A percentile compares a stretch with the other conserved stretches of the same genome.
Evolutionary conservation across 2,888 invertebrate species (phyloP).

Genomic region (Hydrotaea diabolus): DNA sequence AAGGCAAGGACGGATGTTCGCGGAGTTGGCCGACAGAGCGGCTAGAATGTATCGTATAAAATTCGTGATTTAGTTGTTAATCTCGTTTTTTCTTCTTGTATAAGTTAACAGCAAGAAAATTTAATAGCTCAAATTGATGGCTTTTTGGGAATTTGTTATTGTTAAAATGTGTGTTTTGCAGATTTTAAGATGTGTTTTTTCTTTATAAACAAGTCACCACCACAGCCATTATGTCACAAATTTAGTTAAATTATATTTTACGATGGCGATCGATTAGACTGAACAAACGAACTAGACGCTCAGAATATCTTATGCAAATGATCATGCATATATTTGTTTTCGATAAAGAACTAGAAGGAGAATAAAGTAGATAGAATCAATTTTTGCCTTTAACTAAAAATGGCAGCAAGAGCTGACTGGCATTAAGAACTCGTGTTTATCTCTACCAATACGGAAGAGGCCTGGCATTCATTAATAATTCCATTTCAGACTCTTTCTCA

Average conservation of each 20-base stretch:
- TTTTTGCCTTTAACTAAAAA: background rate
- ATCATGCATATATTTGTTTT: background rate
- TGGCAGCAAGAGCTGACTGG: background rate
- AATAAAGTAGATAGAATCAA: background rate
- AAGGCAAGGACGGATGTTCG: background rate
- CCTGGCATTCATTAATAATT: background rate
- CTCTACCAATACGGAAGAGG: slow-evolving; percentile 7
- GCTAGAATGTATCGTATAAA: background rate
- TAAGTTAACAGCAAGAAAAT: slow-evolving; percentile 19
- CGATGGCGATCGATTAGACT: slow-evolving; percentile 23
- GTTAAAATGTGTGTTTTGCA: background rate
- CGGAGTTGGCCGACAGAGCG: background rate
- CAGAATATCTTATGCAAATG: background rate
- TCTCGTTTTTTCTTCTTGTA: slow-evolving; percentile 36
- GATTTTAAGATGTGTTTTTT: background rate
- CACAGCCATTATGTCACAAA: slow-evolving; percentile 31
- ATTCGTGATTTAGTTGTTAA: slow-evolving; percentile 27
- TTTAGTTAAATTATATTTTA: slow-evolving; percentile 34
- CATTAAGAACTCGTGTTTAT: background rate
- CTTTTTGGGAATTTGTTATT: background rate
- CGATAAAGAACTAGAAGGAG: background rate
- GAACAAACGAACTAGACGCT: background rate
- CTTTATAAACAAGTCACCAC: slow-evolving; percentile 22
- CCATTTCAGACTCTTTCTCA: background rate
- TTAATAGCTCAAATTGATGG: slow-evolving; percentile 36